Conservation (phyloP, 2,888 invertebrate genomes). For the Balanococcus diminutus region DNA sequence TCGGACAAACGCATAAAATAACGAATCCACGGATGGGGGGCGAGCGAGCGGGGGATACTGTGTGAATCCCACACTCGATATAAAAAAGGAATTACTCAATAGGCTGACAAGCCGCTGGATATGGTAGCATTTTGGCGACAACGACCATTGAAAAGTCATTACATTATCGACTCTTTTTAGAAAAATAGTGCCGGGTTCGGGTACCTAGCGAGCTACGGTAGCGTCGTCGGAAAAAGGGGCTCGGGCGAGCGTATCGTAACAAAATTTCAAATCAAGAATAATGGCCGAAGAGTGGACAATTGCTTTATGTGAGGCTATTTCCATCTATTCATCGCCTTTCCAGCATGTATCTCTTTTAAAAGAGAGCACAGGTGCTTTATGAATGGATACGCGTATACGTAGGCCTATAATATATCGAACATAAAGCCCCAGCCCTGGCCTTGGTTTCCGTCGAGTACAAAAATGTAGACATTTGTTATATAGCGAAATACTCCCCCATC, state of each 20-base stretch:
- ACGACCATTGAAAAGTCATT: conserved; percentile 3
- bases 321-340: conserved; percentile 13
- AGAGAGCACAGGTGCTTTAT: conserved; percentile 4
- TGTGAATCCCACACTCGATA: not conserved
- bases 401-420: too few species aligned
- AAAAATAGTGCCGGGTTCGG: not conserved
- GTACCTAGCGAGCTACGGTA: not conserved
- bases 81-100: conserved; percentile 7
- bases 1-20: not conserved
- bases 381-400: not conserved
- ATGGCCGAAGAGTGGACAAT: not conserved
- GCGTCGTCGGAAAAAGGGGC: not conserved
- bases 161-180: not conserved
- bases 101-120: not conserved
- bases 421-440: not conserved
- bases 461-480: not conserved
- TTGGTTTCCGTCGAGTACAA: not conserved
- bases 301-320: not conserved
- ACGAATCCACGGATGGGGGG: not conserved
- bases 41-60: not conserved
- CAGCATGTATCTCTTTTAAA: not conserved
- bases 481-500: not conserved
- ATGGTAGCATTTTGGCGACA: not conserved
- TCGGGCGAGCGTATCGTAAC: not conserved
- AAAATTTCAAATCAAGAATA: conserved; percentile 13